These are phyloP conservation scores for Ia io DNA, from an alignment of 2,113 vertebrate species.

Conservation along the genomic window DNA sequence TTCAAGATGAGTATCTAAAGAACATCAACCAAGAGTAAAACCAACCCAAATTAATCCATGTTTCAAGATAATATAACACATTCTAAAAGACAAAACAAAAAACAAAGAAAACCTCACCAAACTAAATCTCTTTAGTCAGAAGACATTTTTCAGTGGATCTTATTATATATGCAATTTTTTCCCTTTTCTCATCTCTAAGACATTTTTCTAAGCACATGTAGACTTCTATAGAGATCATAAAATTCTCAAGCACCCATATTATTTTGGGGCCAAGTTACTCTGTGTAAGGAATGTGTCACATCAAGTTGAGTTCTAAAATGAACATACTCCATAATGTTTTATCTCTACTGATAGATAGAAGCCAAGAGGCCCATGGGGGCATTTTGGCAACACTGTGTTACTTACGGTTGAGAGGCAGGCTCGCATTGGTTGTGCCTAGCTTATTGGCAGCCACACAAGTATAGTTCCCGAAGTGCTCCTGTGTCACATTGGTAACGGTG, in stretches of 20 bases:
- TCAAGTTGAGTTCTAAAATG: neutral
- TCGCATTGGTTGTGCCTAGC: conserved; percentile 95
- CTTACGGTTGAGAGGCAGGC: conserved; percentile 98
- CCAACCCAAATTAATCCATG: neutral
- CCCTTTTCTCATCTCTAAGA: neutral
- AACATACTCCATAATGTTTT: neutral
- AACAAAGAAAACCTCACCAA: neutral
- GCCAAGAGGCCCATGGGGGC: neutral
- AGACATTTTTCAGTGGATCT: neutral
- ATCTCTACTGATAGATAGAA: neutral
- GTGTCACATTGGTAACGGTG: conserved; percentile 97
- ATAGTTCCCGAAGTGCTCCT: conserved; percentile 99
- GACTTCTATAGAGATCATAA: neutral
- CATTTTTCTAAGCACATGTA: neutral
- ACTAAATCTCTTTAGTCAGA: neutral
- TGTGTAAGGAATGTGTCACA: neutral
- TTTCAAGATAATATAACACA: neutral
- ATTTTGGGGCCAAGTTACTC: neutral
- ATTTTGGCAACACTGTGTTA: conserved; percentile 67
- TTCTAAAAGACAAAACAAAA: neutral
- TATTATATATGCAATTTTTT: neutral
- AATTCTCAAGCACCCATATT: neutral
- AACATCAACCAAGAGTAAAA: neutral
- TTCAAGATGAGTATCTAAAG: neutral
- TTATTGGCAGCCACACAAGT: conserved; percentile 98